Base-by-base conservation (phyloP, 2,888 invertebrate genomes). In the Priapulus caudatus region DNA sequence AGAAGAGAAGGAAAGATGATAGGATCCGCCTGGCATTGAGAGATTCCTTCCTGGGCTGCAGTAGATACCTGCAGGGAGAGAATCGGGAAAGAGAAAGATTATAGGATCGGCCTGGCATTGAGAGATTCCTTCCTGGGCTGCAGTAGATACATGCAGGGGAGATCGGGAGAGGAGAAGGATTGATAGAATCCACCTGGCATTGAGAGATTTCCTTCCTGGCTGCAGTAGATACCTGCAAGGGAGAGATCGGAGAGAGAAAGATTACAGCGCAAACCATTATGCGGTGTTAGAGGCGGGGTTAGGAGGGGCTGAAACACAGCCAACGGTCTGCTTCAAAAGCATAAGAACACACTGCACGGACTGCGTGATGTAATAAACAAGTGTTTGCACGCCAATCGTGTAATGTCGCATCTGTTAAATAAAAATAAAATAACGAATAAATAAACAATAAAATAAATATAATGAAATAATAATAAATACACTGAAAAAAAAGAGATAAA, bases 51-150 rank as follows among this genome's bases (percentile, higher is more conserved):
- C 80, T 79, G 15, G 83, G 84, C 65, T 83, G 82, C 46, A 85
- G 72, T 66, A 81, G 83, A 69, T 84, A 86, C 86, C 86, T 84
- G 64, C 5, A 57, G n/a, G n/a, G n/a, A n/a, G n/a, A 83, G 59
- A n/a, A 91, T 80, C 68, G 86, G 83, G 52, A 91, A 78, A 54
- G 90, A 79, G 59, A 91, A 74, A 18, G 89, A 86, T 59, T 90
- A 90, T 55, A 88, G 78, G 47, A 64, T 77, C 81, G 65, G 72
- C 78, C 67, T 74, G 3, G 58, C 50, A 16, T 58, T 59, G 24
- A 59, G 60, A 23, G 54, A 54, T 18, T 58, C 58, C 22, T 64
- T 81, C 69, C 80, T 79, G 15, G 83, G 84, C 65, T 83, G 82
- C 46, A 85, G 72, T 66, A 81, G 83, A 69, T 84, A 86, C 86